These are phyloP conservation scores for Nicator chloris DNA, from an alignment of 2,113 vertebrate species.

Conservation along the genomic window DNA sequence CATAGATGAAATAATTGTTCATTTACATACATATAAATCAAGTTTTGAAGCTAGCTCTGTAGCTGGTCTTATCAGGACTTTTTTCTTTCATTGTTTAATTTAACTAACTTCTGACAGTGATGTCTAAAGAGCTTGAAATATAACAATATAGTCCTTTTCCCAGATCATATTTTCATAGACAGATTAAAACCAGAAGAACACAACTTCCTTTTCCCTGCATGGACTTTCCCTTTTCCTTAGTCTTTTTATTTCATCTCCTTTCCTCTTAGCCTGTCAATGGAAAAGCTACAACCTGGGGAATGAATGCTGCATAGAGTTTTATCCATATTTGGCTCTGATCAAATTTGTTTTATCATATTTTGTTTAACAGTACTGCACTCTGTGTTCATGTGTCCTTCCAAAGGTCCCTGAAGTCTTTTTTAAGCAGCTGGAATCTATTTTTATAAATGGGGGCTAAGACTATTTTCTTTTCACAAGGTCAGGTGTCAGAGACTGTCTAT, in stretches of 20 bases:
- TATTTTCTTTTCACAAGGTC: not conserved
- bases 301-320: not conserved
- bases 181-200: not conserved
- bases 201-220: not conserved
- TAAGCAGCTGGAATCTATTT: not conserved
- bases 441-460: not conserved
- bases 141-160: not conserved
- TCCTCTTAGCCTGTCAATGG: not conserved
- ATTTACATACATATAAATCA: not conserved
- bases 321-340: not conserved
- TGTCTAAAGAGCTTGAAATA: not conserved
- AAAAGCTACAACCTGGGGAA: not conserved
- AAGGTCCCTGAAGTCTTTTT: not conserved
- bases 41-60: not conserved
- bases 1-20: not conserved
- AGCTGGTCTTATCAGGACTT: not conserved
- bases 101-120: not conserved
- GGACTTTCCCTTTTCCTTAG: not conserved
- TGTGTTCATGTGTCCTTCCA: not conserved
- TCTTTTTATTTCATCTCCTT: not conserved
- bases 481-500: not conserved
- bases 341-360: not conserved
- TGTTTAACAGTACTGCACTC: not conserved
- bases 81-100: not conserved
- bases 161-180: not conserved